phyloP scores from a whole-genome alignment of 2,888 invertebrate species.

The Calameuta pallipes region DNA sequence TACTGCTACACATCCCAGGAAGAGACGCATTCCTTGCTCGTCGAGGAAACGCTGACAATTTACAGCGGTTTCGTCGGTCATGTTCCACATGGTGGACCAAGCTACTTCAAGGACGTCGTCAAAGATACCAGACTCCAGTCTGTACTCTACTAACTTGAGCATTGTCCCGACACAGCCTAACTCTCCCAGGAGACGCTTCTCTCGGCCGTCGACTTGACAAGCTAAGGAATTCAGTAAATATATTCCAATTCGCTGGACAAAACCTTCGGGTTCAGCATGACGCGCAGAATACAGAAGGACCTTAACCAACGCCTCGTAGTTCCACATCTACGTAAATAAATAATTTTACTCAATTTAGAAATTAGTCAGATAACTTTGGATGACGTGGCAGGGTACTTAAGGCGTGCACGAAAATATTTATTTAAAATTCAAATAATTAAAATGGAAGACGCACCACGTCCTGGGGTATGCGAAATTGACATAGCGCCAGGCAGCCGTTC shows the following conservation, averaged over 20 bases:
- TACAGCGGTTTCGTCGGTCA: slow-evolving; percentile 93
- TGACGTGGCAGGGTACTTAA: background rate
- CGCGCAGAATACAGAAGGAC: slow-evolving; percentile 85
- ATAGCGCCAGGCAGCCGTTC: slow-evolving; percentile 94
- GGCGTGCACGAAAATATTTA: background rate
- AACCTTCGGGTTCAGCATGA: slow-evolving; percentile 86
- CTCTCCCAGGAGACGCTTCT: slow-evolving; percentile 91
- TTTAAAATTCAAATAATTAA: background rate
- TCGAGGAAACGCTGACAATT: slow-evolving; percentile 94
- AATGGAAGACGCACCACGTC: slow-evolving; percentile 81
- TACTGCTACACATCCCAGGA: slow-evolving; percentile 88
- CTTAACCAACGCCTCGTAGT: slow-evolving; percentile 87
- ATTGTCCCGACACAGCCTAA: slow-evolving; percentile 88
- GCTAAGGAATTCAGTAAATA: slow-evolving; percentile 95
- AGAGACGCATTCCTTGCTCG: slow-evolving; percentile 89
- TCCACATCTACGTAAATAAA: slow-evolving; percentile 78
- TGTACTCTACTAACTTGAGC: slow-evolving; percentile 86
- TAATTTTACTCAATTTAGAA: slow-evolving; percentile 10
- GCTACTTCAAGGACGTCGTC: slow-evolving; percentile 98
- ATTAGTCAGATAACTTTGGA: background rate
- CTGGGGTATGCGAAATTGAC: slow-evolving; percentile 93
- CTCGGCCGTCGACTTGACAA: slow-evolving; percentile 94
- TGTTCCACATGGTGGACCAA: slow-evolving; percentile 99
- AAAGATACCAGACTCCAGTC: slow-evolving; percentile 80
- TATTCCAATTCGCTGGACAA: slow-evolving; percentile 94